These are phyloP conservation scores for Agonopterix subpropinquella DNA, from an alignment of 2,888 invertebrate species.

Conservation along the genomic window DNA sequence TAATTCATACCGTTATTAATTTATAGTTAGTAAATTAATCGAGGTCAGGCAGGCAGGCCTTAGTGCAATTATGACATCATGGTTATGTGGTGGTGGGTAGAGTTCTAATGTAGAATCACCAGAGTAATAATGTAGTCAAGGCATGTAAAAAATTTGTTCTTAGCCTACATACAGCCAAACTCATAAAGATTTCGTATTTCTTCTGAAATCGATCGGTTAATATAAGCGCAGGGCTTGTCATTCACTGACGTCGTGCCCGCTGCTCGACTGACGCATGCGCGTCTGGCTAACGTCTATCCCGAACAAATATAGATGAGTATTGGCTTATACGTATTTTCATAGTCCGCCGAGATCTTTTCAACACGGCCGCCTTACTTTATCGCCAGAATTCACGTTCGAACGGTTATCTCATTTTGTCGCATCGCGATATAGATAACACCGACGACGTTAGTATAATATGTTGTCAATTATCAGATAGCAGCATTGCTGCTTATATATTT, in stretches of 20 bases:
- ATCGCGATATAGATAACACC: conserved; percentile 62
- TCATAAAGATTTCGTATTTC: conserved; percentile 30
- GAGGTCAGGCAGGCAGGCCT: no score
- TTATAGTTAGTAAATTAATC: no score
- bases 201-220: conserved; percentile 67
- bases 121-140: no score
- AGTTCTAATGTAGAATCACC: no score
- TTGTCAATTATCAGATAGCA: conserved; percentile 62
- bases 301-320: conserved; percentile 61
- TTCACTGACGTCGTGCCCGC: conserved; percentile 64
- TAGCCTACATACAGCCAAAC: not conserved
- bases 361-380: conserved; percentile 56
- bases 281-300: conserved; percentile 69
- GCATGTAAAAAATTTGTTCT: no score
- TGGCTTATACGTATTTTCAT: conserved; percentile 55
- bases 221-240: conserved; percentile 67
- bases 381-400: conserved; percentile 48
- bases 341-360: conserved; percentile 52
- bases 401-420: conserved; percentile 68
- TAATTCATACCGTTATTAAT: no score
- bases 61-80: no score
- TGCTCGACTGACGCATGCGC: conserved; percentile 67
- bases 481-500: conserved; percentile 40
- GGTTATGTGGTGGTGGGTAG: no score
- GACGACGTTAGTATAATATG: conserved; percentile 53